Conservation (phyloP, 2,888 invertebrate species). For the Drosophila monieri region DNA sequence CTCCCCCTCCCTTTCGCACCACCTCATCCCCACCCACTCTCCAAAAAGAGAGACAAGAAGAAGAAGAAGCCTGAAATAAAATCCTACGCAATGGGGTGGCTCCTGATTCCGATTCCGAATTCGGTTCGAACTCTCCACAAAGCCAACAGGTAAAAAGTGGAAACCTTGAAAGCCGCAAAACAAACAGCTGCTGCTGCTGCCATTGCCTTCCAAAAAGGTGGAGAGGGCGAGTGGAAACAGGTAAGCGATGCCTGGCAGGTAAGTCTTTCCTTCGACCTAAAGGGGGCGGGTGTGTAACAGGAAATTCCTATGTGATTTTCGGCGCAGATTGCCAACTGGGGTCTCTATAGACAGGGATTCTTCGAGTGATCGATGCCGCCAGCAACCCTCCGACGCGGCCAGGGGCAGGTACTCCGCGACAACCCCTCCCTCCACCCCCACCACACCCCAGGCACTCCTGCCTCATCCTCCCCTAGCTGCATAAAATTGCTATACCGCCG, state of each 20-base stretch:
- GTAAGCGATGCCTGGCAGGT: conserved; percentile 67
- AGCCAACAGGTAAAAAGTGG: conserved; percentile 75
- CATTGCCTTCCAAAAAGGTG: conserved; percentile 14
- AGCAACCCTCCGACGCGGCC: conserved; percentile 31
- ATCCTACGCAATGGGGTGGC: conserved; percentile 80
- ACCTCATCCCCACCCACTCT: conserved; percentile 33
- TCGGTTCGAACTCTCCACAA: conserved; percentile 31
- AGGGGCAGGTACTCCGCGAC: conserved; percentile 56
- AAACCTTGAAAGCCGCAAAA: conserved; percentile 79
- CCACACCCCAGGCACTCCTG: conserved; percentile 22
- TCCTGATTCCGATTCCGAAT: conserved; percentile 43
- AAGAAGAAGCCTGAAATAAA: conserved; percentile 56
- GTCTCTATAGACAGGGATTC: conserved; percentile 34
- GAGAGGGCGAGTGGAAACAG: conserved; percentile 51
- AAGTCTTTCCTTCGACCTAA: conserved; percentile 19
- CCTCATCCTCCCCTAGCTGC: conserved; percentile 42
- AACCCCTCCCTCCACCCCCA: conserved; percentile 44
- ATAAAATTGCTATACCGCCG: conserved; percentile 42
- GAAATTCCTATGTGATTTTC: conserved; percentile 79
- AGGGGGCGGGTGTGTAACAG: conserved; percentile 66
- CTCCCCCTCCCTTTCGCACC: conserved; percentile 39
- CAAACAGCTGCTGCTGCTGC: conserved; percentile 64
- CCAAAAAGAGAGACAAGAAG: conserved; percentile 53
- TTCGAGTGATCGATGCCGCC: conserved; percentile 21
- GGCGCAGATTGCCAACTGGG: conserved; percentile 69